Conservation (phyloP, 1,140 invertebrate species). For the Lucilia cuprina region DNA sequence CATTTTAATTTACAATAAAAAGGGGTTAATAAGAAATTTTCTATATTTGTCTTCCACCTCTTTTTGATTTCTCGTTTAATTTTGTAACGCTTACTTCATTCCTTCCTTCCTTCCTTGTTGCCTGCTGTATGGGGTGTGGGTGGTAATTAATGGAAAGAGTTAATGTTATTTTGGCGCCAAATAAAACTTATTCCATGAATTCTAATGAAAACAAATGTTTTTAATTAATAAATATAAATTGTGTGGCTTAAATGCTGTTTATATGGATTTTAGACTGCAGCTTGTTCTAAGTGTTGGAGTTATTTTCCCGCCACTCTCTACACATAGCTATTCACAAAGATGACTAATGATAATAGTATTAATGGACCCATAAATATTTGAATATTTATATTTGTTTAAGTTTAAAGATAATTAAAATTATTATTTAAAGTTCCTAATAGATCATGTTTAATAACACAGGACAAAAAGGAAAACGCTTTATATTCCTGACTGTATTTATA, state of each 20-base stretch:
- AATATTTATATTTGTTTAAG: background rate
- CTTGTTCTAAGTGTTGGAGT: background rate
- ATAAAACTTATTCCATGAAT: background rate
- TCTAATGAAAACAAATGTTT: conserved; percentile 3
- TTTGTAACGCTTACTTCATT: background rate
- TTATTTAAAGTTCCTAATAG: too few relatives aligned
- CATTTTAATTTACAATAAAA: background rate
- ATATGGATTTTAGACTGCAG: background rate
- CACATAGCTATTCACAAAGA: background rate
- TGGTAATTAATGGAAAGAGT: background rate
- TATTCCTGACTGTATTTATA: too few relatives aligned
- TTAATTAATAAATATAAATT: conserved; percentile 6
- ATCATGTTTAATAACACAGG: too few relatives aligned
- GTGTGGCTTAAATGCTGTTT: background rate
- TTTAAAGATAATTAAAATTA: background rate
- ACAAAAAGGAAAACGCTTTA: too few relatives aligned
- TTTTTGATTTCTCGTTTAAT: too few relatives aligned
- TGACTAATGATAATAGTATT: background rate
- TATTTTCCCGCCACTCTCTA: too few relatives aligned
- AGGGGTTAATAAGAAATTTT: conserved; percentile 1
- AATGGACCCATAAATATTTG: background rate
- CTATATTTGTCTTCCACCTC: background rate
- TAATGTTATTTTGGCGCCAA: conserved; percentile 1
- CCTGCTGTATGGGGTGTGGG: background rate
- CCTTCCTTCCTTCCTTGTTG: background rate